phyloP scores from a whole-genome alignment of 1,140 invertebrate species.

The Stegodyphus dumicola region DNA sequence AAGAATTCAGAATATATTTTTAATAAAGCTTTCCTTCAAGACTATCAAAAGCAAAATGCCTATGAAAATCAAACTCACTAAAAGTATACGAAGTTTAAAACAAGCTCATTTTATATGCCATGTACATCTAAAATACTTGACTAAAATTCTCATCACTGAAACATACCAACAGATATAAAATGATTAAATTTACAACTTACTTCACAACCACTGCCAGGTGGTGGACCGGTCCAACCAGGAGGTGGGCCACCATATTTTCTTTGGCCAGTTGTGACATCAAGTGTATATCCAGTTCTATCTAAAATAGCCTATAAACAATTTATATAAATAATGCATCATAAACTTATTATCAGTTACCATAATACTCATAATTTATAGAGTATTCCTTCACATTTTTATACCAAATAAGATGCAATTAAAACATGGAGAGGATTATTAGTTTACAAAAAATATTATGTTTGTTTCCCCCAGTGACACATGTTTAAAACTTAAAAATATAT shows the following conservation, averaged over 20 bases:
- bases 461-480: too few relatives aligned
- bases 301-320: conserved; percentile 45
- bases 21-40: too few relatives aligned
- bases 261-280: conserved; percentile 99
- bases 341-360: not conserved
- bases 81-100: too few relatives aligned
- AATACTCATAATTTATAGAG: not conserved
- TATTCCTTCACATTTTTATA: not conserved
- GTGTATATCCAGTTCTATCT: conserved; percentile 81
- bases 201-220: conserved; percentile 93
- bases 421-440: not conserved
- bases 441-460: too few relatives aligned
- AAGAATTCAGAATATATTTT: too few relatives aligned
- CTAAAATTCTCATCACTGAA: too few relatives aligned
- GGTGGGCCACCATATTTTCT: conserved; percentile 98
- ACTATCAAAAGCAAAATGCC: too few relatives aligned
- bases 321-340: not conserved
- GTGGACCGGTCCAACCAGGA: conserved; percentile 85
- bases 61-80: too few relatives aligned
- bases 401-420: not conserved
- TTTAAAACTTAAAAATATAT: too few relatives aligned
- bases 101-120: too few relatives aligned
- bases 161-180: too few relatives aligned
- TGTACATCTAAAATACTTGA: too few relatives aligned
- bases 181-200: conserved; percentile 90